A percentile compares a stretch with the other conserved stretches of the same genome.
Evolutionary conservation across 2,888 invertebrate genomes (phyloP).

Genomic region (Lithophane ornitopus): DNA sequence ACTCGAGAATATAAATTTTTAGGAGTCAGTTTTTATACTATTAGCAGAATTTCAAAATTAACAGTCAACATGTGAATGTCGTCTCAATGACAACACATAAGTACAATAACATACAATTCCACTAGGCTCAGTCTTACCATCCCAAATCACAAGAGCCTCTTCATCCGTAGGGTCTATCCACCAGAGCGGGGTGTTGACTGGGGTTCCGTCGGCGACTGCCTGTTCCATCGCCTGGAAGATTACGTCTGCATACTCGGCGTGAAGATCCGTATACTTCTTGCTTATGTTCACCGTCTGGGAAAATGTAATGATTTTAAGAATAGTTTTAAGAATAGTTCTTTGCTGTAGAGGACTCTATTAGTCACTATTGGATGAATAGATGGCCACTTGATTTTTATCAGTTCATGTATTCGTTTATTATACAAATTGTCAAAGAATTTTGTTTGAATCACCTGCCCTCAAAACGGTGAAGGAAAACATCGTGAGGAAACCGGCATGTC

Average conservation of each 20-base stretch:
- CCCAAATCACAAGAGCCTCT: constrained; percentile 90
- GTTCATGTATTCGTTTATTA: not conserved
- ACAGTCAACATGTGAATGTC: not conserved
- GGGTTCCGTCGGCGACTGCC: constrained; percentile 91
- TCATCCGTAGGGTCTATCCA: constrained; percentile 94
- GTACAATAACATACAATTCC: not conserved
- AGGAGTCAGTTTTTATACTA: too few relatives aligned
- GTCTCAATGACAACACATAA: not conserved
- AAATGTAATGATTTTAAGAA: not conserved
- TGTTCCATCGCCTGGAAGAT: constrained; percentile 92
- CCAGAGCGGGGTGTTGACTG: constrained; percentile 96
- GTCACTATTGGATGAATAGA: not conserved
- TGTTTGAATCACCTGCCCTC: not conserved
- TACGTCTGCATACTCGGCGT: constrained; percentile 91
- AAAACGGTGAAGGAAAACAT: too few relatives aligned
- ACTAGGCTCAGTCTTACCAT: constrained; percentile 82
- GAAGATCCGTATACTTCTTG: constrained; percentile 92
- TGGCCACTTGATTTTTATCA: not conserved
- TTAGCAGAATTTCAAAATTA: not conserved
- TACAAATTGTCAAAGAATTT: not conserved
- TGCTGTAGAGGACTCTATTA: not conserved
- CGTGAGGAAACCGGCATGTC: too few relatives aligned
- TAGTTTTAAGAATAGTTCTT: too few relatives aligned
- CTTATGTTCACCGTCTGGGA: constrained; percentile 91
- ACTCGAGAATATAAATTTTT: not conserved